Evolutionary conservation across 2,797 vertebrate species (phyloP), one percentile per base, ranked within the genome.

Genomic region (Oreochromis grahami): DNA sequence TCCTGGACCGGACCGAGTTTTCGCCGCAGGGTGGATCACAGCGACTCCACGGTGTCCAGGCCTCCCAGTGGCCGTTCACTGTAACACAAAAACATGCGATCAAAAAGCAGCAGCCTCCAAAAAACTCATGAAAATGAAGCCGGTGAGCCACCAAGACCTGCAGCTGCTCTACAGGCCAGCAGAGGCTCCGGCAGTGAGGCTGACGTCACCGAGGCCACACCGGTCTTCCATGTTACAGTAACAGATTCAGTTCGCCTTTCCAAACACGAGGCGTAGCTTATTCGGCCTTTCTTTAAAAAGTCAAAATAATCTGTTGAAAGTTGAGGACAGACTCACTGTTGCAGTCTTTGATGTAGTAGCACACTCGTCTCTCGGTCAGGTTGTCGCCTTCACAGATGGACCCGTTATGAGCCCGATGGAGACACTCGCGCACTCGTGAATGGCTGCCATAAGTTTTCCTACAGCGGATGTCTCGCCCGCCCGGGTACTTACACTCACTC

Each of bases 21-120:
- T 0, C 5, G 32, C 93, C 93, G 78, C 94, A 94, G 8, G 87
- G 0, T 0, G 84, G 79, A 0, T 1, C 3, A 17, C 94, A 95
- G 3, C 77, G 7, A 7, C 5, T 68, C 94, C 94, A 95, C 0
- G 36, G 1, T 29, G 19, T 80, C 93, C 93, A 95, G n/a, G 72
- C 86, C 0, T 53, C 78, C 94, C 93, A 93, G 14, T 0, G 76
- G 10, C 93, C 91, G 21, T 65, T 65, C 1, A 90, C 93, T 94
- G 77, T 1, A 32, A 81, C 70, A 81, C 70, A 84, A 9, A 85
- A 55, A 87, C 74, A 76, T 5, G 55, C 5, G 8, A 17, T 55
- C 36, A 32, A 12, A 2, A 72, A 45, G 5, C 68, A 48, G 15
- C 24, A 48, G 29, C 41, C 14, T 10, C 65, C 65, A 70, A 45